Evolutionary conservation across 2,888 invertebrate species (phyloP).

Genomic region (Drosophila subsilvestris): DNA sequence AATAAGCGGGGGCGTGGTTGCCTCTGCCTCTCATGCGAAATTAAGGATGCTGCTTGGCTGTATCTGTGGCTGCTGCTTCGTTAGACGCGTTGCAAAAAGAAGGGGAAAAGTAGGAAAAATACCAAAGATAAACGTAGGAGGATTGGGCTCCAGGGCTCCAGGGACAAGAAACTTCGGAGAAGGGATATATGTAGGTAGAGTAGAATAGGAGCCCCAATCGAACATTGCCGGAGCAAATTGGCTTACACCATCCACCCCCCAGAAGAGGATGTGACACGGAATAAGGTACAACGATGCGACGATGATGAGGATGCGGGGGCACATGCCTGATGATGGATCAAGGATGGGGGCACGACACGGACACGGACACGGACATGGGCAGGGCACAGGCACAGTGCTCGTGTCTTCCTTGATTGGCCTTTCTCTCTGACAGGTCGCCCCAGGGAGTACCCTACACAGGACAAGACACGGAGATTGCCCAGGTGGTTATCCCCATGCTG

Average conservation of each 20-base stretch:
- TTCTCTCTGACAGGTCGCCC: constrained; percentile 27
- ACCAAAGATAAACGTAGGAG: not conserved
- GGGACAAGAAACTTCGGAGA: not conserved
- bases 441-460: constrained; percentile 18
- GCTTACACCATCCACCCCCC: constrained; percentile 35
- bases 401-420: constrained; percentile 52
- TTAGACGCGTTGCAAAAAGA: not conserved
- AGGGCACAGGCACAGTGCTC: not conserved
- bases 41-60: constrained; percentile 44
- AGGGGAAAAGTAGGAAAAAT: not conserved
- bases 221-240: constrained; percentile 54
- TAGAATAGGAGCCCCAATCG: not conserved
- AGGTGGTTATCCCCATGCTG: constrained; percentile 28
- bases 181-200: no score
- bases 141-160: not conserved
- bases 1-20: constrained; percentile 64
- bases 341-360: constrained; percentile 7
- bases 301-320: not conserved
- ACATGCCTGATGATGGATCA: not conserved
- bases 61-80: not conserved
- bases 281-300: not conserved
- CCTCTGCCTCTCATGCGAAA: constrained; percentile 33
- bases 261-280: not conserved
- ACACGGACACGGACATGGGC: not conserved
- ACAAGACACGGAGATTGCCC: constrained; percentile 14